Percentiles rank a stretch among this genome's conserved stretches.
Conservation (phyloP, 2,888 invertebrate species). For the Xanthorhoe spadicearia region DNA sequence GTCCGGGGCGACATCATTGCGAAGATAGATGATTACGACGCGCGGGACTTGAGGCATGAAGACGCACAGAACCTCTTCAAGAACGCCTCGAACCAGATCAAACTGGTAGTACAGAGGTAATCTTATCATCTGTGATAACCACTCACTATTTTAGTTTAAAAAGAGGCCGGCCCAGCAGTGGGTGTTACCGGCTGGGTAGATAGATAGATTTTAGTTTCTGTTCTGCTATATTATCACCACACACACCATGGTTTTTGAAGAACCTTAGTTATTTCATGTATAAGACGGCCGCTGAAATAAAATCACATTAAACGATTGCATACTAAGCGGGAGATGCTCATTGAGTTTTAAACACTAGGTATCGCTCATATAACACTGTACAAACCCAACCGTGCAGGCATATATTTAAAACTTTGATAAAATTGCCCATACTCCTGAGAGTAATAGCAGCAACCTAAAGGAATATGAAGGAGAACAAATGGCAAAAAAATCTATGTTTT, state of each 20-base stretch:
- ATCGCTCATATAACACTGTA: no score
- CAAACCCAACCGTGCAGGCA: no score
- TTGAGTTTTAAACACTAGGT: no score
- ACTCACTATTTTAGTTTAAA: neutral
- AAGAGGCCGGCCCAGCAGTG: no score
- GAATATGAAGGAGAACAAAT: neutral
- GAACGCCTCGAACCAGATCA: slow-evolving; percentile 91
- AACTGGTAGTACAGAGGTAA: slow-evolving; percentile 93
- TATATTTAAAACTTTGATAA: no score
- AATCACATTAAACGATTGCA: no score
- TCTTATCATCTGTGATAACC: neutral
- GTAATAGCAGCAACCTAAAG: neutral
- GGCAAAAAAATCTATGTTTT: neutral
- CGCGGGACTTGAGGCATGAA: slow-evolving; percentile 93
- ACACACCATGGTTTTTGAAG: no score
- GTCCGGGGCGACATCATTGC: slow-evolving; percentile 95
- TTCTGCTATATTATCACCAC: neutral
- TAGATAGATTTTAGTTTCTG: no score
- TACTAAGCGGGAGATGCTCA: no score
- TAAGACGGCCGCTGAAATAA: no score
- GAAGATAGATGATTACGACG: slow-evolving; percentile 95
- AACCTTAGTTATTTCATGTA: no score
- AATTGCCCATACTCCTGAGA: neutral
- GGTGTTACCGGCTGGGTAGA: no score
- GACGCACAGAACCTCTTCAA: slow-evolving; percentile 95